These are phyloP conservation scores for Taphrorychus bicolor DNA, from an alignment of 2,888 invertebrate species.

Conservation along the genomic window DNA sequence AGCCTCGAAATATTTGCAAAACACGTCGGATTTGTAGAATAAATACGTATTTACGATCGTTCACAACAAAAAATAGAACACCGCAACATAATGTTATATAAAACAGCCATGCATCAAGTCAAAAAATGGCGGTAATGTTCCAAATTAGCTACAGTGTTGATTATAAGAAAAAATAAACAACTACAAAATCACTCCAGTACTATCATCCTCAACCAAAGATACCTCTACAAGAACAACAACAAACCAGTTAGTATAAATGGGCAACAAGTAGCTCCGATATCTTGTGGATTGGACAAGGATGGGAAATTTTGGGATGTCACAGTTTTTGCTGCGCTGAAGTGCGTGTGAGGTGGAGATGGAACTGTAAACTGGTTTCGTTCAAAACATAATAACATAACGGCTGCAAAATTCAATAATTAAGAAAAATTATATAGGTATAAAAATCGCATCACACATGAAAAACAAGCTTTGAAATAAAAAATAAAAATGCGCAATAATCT, in stretches of 20 bases:
- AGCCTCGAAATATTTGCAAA: no score
- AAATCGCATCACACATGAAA: conserved; percentile 23
- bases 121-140: not conserved
- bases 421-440: conserved; percentile 16
- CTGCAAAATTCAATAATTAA: conserved; percentile 1
- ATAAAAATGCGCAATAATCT: conserved; percentile 13
- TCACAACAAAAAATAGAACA: not conserved
- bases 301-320: not conserved
- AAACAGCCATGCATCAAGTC: not conserved
- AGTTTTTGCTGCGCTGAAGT: not conserved
- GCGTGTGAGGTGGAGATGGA: not conserved
- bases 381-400: conserved; percentile 10
- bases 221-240: conserved; percentile 4
- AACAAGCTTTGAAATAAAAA: conserved; percentile 17
- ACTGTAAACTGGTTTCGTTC: conserved; percentile 7
- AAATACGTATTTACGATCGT: no score
- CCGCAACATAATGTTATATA: not conserved
- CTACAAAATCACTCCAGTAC: not conserved
- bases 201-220: conserved; percentile 1
- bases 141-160: not conserved
- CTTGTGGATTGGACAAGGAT: conserved; percentile 25
- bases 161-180: not conserved
- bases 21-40: no score
- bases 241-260: conserved; percentile 30
- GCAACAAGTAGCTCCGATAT: conserved; percentile 50